Evolutionary conservation across 2,797 vertebrate genomes (phyloP).

Genomic region (Scarus forsteni): DNA sequence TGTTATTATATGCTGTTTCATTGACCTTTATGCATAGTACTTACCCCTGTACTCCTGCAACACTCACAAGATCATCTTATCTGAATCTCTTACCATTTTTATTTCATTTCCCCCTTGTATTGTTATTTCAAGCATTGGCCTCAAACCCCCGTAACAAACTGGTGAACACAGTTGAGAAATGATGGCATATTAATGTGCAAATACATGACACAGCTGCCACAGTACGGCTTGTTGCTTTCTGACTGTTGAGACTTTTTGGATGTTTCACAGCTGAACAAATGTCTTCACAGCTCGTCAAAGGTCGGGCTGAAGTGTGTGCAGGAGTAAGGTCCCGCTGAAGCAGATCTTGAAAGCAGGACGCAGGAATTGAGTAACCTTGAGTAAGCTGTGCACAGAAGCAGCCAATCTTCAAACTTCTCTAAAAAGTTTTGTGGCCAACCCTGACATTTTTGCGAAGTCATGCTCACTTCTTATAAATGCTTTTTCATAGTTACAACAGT

Average conservation of each 20-base stretch:
- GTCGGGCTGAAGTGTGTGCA: background rate
- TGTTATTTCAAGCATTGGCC: background rate
- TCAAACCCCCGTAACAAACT: background rate
- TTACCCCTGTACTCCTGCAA: too few relatives aligned
- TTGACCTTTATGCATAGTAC: too few relatives aligned
- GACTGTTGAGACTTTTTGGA: background rate
- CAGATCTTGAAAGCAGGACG: background rate
- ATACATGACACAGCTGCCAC: background rate
- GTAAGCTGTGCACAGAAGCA: background rate
- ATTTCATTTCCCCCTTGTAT: background rate
- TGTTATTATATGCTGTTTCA: too few relatives aligned
- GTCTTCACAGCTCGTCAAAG: background rate
- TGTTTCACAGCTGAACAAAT: background rate
- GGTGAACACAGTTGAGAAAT: background rate
- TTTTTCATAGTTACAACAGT: too few relatives aligned
- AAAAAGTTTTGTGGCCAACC: constrained; percentile 2
- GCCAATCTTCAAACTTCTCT: background rate
- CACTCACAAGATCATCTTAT: too few relatives aligned
- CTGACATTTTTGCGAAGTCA: background rate
- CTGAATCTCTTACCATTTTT: too few relatives aligned
- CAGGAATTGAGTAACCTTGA: too few relatives aligned
- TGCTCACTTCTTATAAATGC: too few relatives aligned
- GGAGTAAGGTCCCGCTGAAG: background rate
- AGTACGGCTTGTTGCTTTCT: background rate
- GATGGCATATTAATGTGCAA: background rate